Conservation (phyloP, 2,113 vertebrate genomes). For the Myanophis thanlyinensis region DNA sequence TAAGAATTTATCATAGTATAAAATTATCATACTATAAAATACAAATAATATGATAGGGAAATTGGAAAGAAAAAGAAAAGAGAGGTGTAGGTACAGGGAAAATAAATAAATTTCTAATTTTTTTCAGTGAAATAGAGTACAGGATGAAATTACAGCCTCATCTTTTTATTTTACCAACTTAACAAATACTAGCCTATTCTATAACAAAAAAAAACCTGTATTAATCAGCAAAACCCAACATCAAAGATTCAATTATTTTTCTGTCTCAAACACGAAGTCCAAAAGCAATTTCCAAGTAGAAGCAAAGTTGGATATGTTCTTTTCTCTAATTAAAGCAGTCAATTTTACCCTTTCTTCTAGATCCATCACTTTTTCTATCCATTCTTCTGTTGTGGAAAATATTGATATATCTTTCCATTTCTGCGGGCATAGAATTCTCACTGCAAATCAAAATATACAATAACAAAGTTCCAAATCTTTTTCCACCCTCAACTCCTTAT, state of each 20-base stretch:
- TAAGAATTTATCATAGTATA: no score
- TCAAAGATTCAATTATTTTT: neutral
- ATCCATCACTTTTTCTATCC: neutral
- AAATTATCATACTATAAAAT: neutral
- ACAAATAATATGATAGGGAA: neutral
- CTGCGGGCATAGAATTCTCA: neutral
- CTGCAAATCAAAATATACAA: neutral
- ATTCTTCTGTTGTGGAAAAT: neutral
- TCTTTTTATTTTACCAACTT: neutral
- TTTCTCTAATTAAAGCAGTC: neutral
- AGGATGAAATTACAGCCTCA: neutral
- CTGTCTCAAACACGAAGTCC: neutral
- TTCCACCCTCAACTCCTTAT: neutral
- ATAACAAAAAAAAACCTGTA: neutral
- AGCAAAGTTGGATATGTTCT: neutral
- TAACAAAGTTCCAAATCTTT: neutral
- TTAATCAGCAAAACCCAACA: neutral
- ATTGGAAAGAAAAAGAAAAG: neutral
- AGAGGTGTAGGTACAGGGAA: neutral
- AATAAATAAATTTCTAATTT: neutral
- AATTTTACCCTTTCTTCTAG: neutral
- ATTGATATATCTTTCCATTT: neutral
- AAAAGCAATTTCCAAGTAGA: neutral
- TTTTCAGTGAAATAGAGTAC: neutral
- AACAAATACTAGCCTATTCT: neutral